Evolutionary conservation across 2,888 invertebrate species (phyloP).

Genomic region (Drosophila diplacantha): DNA sequence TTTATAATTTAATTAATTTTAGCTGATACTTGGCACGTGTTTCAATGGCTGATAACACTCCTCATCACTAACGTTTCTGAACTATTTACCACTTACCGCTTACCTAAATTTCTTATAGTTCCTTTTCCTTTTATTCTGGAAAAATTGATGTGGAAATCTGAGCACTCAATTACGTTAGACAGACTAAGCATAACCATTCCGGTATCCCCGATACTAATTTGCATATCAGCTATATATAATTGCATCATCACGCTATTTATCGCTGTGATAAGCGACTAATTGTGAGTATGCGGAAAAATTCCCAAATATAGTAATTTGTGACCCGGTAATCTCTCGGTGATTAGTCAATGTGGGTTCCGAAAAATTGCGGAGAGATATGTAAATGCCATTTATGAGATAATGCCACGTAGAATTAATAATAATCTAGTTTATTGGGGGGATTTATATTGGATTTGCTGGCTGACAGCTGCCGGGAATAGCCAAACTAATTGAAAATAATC

Average conservation of each 20-base stretch:
- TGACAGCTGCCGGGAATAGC: conserved; percentile 51
- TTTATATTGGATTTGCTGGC: conserved; percentile 61
- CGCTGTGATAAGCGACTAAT: conserved; percentile 27
- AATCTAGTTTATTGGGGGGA: conserved; percentile 40
- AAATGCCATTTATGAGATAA: conserved; percentile 54
- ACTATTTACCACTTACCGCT: neutral
- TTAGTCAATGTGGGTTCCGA: conserved; percentile 18
- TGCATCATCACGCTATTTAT: conserved; percentile 14
- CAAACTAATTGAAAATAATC: conserved; percentile 68
- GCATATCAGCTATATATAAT: conserved; percentile 4
- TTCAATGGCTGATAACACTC: neutral
- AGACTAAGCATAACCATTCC: neutral
- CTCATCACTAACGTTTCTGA: neutral
- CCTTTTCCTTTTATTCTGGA: neutral
- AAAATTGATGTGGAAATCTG: neutral
- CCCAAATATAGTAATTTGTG: conserved; percentile 16
- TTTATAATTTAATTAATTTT: neutral
- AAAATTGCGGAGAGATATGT: conserved; percentile 32
- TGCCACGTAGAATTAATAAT: conserved; percentile 37
- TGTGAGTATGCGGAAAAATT: conserved; percentile 14
- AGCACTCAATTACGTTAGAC: conserved; percentile 4
- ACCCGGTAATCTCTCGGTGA: conserved; percentile 14
- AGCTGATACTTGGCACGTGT: neutral
- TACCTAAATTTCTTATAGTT: neutral
- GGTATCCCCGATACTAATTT: conserved; percentile 2